Conservation (phyloP, 2,113 vertebrate species). For the Phycodurus eques region DNA sequence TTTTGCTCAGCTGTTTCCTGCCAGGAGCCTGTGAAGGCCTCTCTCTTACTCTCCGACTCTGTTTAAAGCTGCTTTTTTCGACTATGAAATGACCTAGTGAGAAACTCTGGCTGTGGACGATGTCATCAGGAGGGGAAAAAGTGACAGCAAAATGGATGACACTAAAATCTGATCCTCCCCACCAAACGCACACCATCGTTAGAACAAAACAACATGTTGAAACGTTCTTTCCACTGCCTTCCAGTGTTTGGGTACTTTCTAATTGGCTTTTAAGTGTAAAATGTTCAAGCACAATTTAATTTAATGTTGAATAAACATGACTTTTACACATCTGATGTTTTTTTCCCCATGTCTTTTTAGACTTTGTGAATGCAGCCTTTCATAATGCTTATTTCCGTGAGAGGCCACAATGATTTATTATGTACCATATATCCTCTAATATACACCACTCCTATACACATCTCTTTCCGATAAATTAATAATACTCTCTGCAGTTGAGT, state of each 20-base stretch:
- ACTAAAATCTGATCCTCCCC: constrained; percentile 13
- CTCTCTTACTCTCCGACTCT: constrained; percentile 21
- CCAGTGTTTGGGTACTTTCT: constrained; percentile 5
- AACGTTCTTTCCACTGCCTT: constrained; percentile 19
- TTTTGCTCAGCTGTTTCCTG: constrained; percentile 79
- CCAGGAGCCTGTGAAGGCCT: constrained; percentile 68
- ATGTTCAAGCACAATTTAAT: not conserved
- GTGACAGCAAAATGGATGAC: constrained; percentile 17
- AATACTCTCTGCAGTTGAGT: not conserved
- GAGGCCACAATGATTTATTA: not conserved
- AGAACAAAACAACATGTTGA: constrained; percentile 8
- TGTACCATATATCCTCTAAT: not conserved
- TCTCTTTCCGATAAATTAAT: not conserved
- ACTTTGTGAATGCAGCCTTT: not conserved
- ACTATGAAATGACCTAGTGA: constrained; percentile 29
- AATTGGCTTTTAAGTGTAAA: constrained; percentile 1
- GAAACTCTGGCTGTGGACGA: constrained; percentile 6
- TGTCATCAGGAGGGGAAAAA: constrained; percentile 27
- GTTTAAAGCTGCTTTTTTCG: constrained; percentile 20
- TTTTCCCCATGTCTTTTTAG: not conserved
- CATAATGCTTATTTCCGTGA: not conserved
- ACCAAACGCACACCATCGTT: not conserved
- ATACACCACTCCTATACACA: not conserved
- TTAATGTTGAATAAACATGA: constrained; percentile 9
- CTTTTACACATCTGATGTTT: not conserved